A percentile compares a stretch with the other conserved stretches of the same genome.
These are phyloP conservation scores for Urocolius indicus DNA, from an alignment of 2,113 vertebrate species.

Conservation along the genomic window DNA sequence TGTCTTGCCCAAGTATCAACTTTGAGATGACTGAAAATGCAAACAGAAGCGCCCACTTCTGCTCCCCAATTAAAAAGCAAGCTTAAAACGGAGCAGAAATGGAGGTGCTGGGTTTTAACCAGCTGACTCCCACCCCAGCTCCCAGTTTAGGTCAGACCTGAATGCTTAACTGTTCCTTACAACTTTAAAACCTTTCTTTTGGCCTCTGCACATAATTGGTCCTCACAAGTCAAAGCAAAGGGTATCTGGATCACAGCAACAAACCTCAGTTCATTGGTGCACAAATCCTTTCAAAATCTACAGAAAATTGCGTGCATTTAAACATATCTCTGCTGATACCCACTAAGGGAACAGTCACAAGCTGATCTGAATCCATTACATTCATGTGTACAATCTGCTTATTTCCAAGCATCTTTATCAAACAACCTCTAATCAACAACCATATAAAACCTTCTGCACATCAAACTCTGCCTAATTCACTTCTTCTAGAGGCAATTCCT, in stretches of 20 bases:
- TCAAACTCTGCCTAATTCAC: background rate
- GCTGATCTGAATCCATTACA: background rate
- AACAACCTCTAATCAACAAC: background rate
- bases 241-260: background rate
- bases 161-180: background rate
- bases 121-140: background rate
- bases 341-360: background rate
- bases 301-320: background rate
- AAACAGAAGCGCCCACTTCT: background rate
- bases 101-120: background rate
- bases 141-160: background rate
- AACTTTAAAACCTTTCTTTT: background rate
- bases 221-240: background rate
- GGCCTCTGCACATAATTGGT: background rate
- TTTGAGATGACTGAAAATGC: background rate
- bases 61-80: background rate
- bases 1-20: background rate
- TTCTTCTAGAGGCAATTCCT: background rate
- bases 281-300: background rate
- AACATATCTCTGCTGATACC: background rate
- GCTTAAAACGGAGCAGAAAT: background rate
- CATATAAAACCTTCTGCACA: background rate
- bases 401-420: background rate
- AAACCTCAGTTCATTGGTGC: background rate
- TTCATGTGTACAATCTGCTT: background rate